These are phyloP conservation scores for Habrosyne pyritoides DNA, from an alignment of 2,888 invertebrate genomes.

Conservation along the genomic window DNA sequence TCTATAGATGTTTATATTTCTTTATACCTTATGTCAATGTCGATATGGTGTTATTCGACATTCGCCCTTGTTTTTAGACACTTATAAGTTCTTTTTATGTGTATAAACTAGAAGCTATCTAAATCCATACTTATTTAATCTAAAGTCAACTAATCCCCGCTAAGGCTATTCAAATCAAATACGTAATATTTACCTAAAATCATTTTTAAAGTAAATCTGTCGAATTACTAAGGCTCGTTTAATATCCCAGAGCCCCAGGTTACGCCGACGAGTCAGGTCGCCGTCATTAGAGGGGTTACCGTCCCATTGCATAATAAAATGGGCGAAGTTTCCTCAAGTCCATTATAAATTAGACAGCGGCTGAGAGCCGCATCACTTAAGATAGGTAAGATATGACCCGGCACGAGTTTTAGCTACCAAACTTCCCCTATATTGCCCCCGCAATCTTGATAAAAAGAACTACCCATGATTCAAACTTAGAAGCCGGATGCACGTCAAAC, in stretches of 20 bases:
- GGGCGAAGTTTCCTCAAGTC: conserved; percentile 82
- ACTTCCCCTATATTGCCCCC: conserved; percentile 74
- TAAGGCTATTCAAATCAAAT: no score
- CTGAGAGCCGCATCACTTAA: conserved; percentile 81
- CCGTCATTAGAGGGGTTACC: conserved; percentile 81
- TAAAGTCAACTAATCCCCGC: no score
- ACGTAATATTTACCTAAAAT: neutral
- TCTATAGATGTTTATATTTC: no score
- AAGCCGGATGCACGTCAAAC: conserved; percentile 64
- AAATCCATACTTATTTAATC: no score
- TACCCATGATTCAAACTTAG: conserved; percentile 77
- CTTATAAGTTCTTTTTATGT: no score
- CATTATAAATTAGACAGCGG: conserved; percentile 84
- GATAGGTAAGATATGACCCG: conserved; percentile 82
- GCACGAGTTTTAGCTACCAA: conserved; percentile 74
- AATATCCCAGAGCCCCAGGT: conserved; percentile 73
- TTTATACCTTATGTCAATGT: no score
- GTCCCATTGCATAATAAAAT: conserved; percentile 84
- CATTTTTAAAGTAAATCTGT: conserved; percentile 54
- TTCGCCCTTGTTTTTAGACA: no score
- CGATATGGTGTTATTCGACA: no score
- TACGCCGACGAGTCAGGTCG: conserved; percentile 74
- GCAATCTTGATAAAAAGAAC: conserved; percentile 81
- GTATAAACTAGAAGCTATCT: no score
- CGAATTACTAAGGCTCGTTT: conserved; percentile 69